phyloP scores from a whole-genome alignment of 2,797 vertebrate species.

The Pseudochirops corinnae region DNA sequence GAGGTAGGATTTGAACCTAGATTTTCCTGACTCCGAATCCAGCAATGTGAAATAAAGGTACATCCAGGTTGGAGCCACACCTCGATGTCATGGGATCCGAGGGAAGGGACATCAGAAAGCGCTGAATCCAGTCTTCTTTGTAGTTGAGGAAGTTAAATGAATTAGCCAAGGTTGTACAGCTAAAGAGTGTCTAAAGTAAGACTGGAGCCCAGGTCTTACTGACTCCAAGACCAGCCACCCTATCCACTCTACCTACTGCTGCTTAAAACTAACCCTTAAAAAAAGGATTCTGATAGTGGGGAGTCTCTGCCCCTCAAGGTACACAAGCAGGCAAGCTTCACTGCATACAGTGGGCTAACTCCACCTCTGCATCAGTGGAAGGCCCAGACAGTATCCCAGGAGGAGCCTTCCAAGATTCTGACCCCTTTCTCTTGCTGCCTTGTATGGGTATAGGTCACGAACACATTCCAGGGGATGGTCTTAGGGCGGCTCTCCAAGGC shows the following conservation, averaged over 20 bases:
- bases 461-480: background rate
- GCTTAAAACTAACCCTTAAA: background rate
- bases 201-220: background rate
- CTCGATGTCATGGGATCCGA: background rate
- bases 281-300: background rate
- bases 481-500: background rate
- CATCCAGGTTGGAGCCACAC: background rate
- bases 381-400: background rate
- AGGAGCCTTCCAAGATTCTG: background rate
- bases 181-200: background rate
- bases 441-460: background rate
- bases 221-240: background rate
- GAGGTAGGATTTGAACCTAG: background rate
- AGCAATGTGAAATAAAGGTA: background rate
- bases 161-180: background rate
- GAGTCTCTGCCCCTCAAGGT: background rate
- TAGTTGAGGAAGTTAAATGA: background rate
- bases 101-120: background rate
- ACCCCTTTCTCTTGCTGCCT: background rate
- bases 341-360: background rate
- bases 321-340: background rate
- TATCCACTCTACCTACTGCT: background rate
- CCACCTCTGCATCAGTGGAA: background rate
- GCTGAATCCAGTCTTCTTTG: background rate
- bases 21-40: background rate